These are phyloP conservation scores for Lasius platythorax DNA, from an alignment of 2,888 invertebrate species.

Conservation along the genomic window DNA sequence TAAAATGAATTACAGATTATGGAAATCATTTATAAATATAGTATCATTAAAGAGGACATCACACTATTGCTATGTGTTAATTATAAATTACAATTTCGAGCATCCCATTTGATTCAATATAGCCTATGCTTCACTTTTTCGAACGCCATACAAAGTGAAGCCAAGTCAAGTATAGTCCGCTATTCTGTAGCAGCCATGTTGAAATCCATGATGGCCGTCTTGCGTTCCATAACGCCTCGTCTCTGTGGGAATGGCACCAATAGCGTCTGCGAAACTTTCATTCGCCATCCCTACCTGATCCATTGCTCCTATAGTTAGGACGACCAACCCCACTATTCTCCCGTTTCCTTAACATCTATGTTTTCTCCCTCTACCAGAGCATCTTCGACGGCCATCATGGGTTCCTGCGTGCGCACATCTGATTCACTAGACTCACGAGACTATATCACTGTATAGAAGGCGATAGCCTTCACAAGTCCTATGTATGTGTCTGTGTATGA, in stretches of 20 bases:
- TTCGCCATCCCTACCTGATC: slow-evolving; percentile 80
- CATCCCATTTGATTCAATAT: background rate
- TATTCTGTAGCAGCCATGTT: slow-evolving; percentile 78
- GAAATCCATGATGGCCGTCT: slow-evolving; percentile 85
- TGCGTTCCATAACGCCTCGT: slow-evolving; percentile 78
- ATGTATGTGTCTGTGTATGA: background rate
- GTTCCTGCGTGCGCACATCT: slow-evolving; percentile 80
- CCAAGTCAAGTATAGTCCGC: slow-evolving; percentile 48
- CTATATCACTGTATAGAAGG: background rate
- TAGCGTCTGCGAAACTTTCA: slow-evolving; percentile 72
- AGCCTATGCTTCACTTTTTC: background rate
- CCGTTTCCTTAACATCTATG: slow-evolving; percentile 44
- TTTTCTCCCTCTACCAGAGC: slow-evolving; percentile 55
- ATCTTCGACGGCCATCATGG: slow-evolving; percentile 82
- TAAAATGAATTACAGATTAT: background rate
- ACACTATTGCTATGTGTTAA: background rate
- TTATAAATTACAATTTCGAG: background rate
- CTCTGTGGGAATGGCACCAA: slow-evolving; percentile 80
- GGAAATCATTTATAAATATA: background rate
- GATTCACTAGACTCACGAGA: background rate
- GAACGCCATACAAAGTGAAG: slow-evolving; percentile 15
- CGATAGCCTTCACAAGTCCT: background rate
- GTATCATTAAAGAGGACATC: background rate
- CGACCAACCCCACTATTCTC: slow-evolving; percentile 65
- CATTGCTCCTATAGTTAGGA: slow-evolving; percentile 61